Base-by-base conservation (phyloP, 1,140 invertebrate genomes). In the Sycobia sp. region DNA sequence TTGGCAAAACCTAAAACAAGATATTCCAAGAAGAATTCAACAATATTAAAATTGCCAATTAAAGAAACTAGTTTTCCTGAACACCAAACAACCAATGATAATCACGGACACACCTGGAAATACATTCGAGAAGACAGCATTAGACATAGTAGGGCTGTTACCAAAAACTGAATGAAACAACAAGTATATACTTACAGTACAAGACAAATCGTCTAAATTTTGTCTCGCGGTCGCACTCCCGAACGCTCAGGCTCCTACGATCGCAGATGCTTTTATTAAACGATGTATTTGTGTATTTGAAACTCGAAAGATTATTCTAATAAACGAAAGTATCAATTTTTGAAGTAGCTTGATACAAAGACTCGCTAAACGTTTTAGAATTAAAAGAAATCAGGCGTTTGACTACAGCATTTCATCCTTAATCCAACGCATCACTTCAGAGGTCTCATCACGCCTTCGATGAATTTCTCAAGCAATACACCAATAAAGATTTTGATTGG, bases 381-480 rank as follows among this genome's bases (percentile, higher is more conserved):
- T n/a, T 56, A 7, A 65, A 38, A 62, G 62, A 3, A 57, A 43
- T 2, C 13, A 53, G 16, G 18, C 41, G 4, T 4, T 16, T 1
- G n/a, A 58, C 62, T 0, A 67, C 57, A 0, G 56, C 66, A 1
- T 67, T 63, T 29, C 34, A 51, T 13, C 53, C 66, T 4, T 51
- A 79, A 62, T 63, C 69, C 1, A 81, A 80, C 61, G 78, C 76
- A 0, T 50, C 53, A 0, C 13, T 77, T 0, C 76, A 81, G 56
- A 36, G 74, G 39, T 74, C 69, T 49, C 81, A 85, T 67, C 61
- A 49, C 11, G 65, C 69, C 0, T 39, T 75, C 8, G 36, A 29
- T 0, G 67, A 71, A 47, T 76, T 69, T 60, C 50, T 75, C 22
- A 63, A 56, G 25, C 34, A 3, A 62, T 34, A 39, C 9, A 13